phyloP scores from a whole-genome alignment of 1,140 invertebrate species.

The Drosophila mayri region DNA sequence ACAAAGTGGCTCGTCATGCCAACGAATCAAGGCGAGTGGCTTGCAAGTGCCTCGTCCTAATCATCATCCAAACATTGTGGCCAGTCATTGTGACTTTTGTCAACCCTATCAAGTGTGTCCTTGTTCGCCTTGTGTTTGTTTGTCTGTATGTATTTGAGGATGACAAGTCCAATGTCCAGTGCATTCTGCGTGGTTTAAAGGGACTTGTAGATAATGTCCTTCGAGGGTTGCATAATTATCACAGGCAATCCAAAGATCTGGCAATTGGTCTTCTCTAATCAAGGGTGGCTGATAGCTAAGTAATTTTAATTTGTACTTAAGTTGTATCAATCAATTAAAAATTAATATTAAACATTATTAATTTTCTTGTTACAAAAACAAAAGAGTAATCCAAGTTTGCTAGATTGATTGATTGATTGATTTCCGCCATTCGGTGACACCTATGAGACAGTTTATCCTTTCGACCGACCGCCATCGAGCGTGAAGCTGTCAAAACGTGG shows the following conservation, averaged over 20 bases:
- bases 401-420: slow-evolving; percentile 21
- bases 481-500: slow-evolving; percentile 40
- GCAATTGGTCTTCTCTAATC: slow-evolving; percentile 1
- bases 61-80: slow-evolving; percentile 49
- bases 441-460: slow-evolving; percentile 14
- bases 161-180: slow-evolving; percentile 12
- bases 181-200: slow-evolving; percentile 8
- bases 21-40: slow-evolving; percentile 42
- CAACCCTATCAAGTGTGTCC: slow-evolving; percentile 51
- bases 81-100: slow-evolving; percentile 51
- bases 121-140: slow-evolving; percentile 10
- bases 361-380: not conserved
- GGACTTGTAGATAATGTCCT: not conserved
- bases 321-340: not conserved
- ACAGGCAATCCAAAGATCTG: slow-evolving; percentile 8
- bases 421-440: slow-evolving; percentile 14
- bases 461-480: slow-evolving; percentile 24
- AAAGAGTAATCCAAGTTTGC: not conserved
- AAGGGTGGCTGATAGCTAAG: not conserved
- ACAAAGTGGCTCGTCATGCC: slow-evolving; percentile 35
- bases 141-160: slow-evolving; percentile 2
- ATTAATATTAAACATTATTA: not conserved
- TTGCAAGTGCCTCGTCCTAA: slow-evolving; percentile 36
- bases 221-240: not conserved
- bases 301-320: not conserved